Evolutionary conservation across 1,140 invertebrate species (phyloP).

Genomic region (Nilaparvata lugens): DNA sequence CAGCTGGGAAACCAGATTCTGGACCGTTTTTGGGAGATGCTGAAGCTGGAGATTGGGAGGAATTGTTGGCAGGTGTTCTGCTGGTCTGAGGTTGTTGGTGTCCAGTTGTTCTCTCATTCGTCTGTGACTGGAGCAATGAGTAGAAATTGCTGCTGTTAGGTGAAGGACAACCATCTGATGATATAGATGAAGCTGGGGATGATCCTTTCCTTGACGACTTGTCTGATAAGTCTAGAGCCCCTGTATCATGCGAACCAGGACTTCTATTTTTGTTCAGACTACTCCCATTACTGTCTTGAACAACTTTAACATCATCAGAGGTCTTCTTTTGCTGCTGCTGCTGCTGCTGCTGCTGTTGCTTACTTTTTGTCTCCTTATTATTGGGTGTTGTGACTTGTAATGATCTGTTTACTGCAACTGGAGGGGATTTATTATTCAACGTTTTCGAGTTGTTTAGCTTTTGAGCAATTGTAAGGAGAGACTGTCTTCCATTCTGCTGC

Average conservation of each 20-base stretch:
- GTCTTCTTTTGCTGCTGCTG: constrained; percentile 8
- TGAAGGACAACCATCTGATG: neutral
- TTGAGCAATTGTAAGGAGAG: neutral
- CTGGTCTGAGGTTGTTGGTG: neutral
- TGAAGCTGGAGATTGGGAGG: neutral
- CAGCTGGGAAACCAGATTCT: neutral
- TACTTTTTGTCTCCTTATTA: neutral
- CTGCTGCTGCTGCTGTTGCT: constrained; percentile 8
- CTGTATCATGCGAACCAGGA: constrained; percentile 8
- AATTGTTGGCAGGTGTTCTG: neutral
- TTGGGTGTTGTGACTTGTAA: neutral
- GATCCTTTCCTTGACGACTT: constrained; percentile 26
- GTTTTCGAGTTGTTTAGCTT: neutral
- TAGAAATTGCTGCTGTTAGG: neutral
- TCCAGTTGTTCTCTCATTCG: neutral
- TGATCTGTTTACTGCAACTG: neutral
- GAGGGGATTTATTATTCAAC: neutral
- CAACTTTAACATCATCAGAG: constrained; percentile 7
- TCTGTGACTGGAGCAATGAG: too few relatives aligned
- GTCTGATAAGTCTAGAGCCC: constrained; percentile 30
- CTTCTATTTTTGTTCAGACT: neutral
- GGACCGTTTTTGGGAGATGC: neutral
- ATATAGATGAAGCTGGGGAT: neutral
- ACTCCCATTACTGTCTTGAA: constrained; percentile 3
- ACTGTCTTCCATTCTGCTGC: neutral